These are phyloP conservation scores for Spizaetus ornatus DNA, from an alignment of 2,113 vertebrate species.

Conservation along the genomic window DNA sequence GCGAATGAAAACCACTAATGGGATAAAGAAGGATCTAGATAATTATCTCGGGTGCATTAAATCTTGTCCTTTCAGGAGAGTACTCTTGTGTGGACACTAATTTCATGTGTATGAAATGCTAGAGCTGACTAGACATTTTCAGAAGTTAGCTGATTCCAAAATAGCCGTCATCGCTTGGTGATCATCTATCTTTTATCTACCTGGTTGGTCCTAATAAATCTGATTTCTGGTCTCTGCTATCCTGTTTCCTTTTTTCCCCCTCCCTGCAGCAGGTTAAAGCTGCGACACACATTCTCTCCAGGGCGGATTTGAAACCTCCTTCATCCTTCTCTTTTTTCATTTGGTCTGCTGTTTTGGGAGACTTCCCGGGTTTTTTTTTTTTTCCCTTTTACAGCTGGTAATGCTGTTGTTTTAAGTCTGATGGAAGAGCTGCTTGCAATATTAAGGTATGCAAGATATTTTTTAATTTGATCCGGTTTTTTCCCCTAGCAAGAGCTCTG, in stretches of 20 bases:
- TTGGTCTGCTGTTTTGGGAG: not conserved
- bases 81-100: conserved; percentile 26
- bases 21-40: conserved; percentile 76
- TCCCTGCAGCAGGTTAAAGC: not conserved
- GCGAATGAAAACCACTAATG: conserved; percentile 74
- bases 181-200: not conserved
- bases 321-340: conserved; percentile 1
- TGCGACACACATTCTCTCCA: not conserved
- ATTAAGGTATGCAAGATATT: not conserved
- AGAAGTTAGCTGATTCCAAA: not conserved
- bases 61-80: conserved; percentile 45
- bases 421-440: not conserved
- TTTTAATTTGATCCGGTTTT: not conserved
- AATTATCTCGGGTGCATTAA: conserved; percentile 69
- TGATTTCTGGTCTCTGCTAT: not conserved
- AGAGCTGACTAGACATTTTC: conserved; percentile 22
- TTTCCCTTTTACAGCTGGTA: not conserved
- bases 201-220: not conserved
- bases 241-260: not conserved
- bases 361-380: not conserved
- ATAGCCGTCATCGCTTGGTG: not conserved
- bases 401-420: not conserved
- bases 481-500: not conserved
- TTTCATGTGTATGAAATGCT: conserved; percentile 3
- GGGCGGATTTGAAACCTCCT: not conserved